Evolutionary conservation across 2,113 vertebrate genomes (phyloP).

Genomic region (Microtus montanus): DNA sequence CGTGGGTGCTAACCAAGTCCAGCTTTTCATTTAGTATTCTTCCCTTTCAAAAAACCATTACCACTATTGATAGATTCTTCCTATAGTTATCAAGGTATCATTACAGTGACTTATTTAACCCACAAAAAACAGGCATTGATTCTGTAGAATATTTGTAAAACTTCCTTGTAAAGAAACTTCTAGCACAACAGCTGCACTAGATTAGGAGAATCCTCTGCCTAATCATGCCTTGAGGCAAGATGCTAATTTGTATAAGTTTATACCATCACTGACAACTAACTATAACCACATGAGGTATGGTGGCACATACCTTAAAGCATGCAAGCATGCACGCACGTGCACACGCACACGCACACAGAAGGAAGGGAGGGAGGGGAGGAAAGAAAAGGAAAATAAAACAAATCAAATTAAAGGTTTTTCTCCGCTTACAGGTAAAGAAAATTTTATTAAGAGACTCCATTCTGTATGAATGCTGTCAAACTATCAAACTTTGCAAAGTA

Average conservation of each 20-base stretch:
- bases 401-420: slow-evolving; percentile 13
- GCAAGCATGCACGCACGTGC: background rate
- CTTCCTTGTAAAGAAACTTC: background rate
- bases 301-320: background rate
- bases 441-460: background rate
- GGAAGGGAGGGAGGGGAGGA: background rate
- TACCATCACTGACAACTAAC: background rate
- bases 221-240: background rate
- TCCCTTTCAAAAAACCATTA: background rate
- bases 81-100: background rate
- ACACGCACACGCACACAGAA: background rate
- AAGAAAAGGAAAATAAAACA: background rate
- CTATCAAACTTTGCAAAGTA: background rate
- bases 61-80: background rate
- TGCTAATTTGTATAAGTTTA: slow-evolving; percentile 28
- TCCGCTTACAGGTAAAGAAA: background rate
- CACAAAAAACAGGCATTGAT: background rate
- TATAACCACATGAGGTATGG: background rate
- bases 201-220: background rate
- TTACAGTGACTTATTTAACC: background rate
- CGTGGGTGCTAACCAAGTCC: background rate
- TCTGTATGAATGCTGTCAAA: background rate
- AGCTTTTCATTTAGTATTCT: background rate
- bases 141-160: slow-evolving; percentile 17
- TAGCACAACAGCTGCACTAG: background rate